Base-by-base conservation (phyloP, 2,797 vertebrate species). In the Rhynchotus rufescens region DNA sequence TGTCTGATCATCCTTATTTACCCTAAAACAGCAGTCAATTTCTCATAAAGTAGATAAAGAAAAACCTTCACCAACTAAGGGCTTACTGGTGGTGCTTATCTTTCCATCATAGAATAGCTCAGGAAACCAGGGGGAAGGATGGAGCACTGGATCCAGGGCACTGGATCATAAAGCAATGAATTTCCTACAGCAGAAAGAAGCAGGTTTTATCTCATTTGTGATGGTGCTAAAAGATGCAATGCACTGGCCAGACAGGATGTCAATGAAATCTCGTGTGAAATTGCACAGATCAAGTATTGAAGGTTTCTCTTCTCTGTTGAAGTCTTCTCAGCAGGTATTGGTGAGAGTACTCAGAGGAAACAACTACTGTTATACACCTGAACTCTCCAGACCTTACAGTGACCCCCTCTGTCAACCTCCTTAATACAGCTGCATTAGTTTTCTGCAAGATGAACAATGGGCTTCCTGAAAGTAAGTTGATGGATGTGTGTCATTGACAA, bases 81-180 rank as follows among this genome's bases (percentile, higher is more conserved):
- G 2, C 8, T 6, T 2, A 0, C 7, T 73, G 15, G 8, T 51
- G 5, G 7, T 26, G 38, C 67, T 42, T 21, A 21, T 5, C 42
- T 59, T 64, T 60, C 68, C 36, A 22, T 57, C 44, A 56, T n/a
- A 51, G 15, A 56, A 52, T 40, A 28, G 3, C 21, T 88, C 28
- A 4, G 15, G 12, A 34, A 30, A 80, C 12, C 0, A 0, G 54
- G 4, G 12, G 52, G n/a, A 56, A 60, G 28, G 22, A 12, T 15
- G 47, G 78, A 87, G 26, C 15, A 81, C 51, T 23, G 60, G 56
- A n/a, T n/a, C 40, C 47, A 22, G 22, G 22, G 47, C 10, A 15
- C 2, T 21, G 32, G 30, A 45, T 67, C 25, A 57, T 10, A 34
- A 47, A 10, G 22, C 9, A 88, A 9, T 7, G 1, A 3, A 25